Evolutionary conservation across 2,113 vertebrate genomes (phyloP), one percentile per base, ranked within the genome.

Genomic region (Nycticryphes semicollaris): DNA sequence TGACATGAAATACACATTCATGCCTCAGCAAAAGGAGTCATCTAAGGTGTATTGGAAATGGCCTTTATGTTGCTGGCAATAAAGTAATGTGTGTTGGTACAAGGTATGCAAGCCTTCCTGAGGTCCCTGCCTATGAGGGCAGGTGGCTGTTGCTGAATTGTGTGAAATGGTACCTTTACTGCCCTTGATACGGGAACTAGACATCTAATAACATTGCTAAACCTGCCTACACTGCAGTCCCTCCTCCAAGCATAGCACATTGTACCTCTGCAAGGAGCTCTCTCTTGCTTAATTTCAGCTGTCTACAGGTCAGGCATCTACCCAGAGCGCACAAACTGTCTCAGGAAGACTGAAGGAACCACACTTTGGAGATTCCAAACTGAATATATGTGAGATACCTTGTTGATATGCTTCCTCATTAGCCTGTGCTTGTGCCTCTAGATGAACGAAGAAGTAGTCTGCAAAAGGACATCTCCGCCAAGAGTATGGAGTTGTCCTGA

Each of bases 251-350:
- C 19, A 21, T 9, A 16, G 4, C 2, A 59, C 41, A 16, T 18
- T 76, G 3, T 30, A 37, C 5, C 31, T 4, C 8, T 22, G 21
- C 41, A 43, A 2, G 0, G 2, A 39, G 12, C 3, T 4, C 24
- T 6, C 57, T 72, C 33, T 64, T 39, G 43, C 63, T 59, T 31
- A 45, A 50, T 17, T 37, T 53, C 75, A 77, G 33, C 33, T 48
- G 14, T 20, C 50, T 45, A 2, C 24, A 59, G 12, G 21, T 12
- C n/a, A 75, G 35, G 23, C 18, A 23, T 33, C 64, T 6, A 23
- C 6, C 39, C 11, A 48, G 35, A n/a, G 25, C 28, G 50, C 62
- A 75, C 6, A 31, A 78, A 57, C 19, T 4, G 8, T 4, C 33
- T 66, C 63, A 17, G n/a, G 48, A 18, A 88, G 41, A 56, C 30